Conservation (phyloP, 2,797 vertebrate species). For the Myotis planiceps region DNA sequence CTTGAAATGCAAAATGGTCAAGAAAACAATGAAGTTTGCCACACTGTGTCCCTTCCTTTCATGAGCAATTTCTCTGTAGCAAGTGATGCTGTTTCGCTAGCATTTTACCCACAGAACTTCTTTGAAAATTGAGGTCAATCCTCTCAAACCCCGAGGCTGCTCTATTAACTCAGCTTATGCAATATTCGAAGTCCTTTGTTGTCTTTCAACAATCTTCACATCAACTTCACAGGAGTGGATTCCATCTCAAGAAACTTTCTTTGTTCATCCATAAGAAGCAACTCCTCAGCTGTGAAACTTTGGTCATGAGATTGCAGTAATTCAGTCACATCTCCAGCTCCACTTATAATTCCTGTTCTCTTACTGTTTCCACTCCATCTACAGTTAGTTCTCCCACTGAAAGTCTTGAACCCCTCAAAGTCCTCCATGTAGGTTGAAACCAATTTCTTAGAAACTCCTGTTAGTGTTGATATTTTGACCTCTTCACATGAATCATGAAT, state of each 20-base stretch:
- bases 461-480: not conserved
- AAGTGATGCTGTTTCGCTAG: not conserved
- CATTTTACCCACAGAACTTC: not conserved
- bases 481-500: not conserved
- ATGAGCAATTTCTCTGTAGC: not conserved
- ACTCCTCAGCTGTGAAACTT: not conserved
- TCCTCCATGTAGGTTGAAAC: not conserved
- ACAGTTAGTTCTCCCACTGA: not conserved
- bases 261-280: not conserved
- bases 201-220: not conserved
- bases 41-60: not conserved
- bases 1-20: conserved; percentile 1
- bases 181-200: not conserved
- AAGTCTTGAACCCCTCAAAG: not conserved
- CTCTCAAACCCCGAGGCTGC: not conserved
- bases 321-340: not conserved
- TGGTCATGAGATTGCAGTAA: not conserved
- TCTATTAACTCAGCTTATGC: not conserved
- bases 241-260: not conserved
- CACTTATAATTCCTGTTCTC: not conserved
- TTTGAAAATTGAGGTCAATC: not conserved
- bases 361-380: not conserved
- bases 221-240: not conserved
- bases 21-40: not conserved
- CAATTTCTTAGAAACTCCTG: not conserved